These are phyloP conservation scores for Maniola jurtina DNA, from an alignment of 1,140 invertebrate genomes.

Conservation along the genomic window DNA sequence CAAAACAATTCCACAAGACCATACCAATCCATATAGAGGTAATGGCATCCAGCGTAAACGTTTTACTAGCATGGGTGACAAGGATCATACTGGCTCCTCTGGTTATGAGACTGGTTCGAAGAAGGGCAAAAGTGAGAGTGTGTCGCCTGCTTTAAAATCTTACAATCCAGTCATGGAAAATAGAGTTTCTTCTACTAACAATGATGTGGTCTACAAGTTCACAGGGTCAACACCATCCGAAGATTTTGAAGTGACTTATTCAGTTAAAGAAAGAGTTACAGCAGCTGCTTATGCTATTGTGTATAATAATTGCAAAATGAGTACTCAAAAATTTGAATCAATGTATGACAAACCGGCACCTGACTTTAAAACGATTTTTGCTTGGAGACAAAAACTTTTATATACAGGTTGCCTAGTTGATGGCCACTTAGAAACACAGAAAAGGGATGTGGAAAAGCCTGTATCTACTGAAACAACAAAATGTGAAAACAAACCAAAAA, in stretches of 20 bases:
- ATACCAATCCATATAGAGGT: slow-evolving; percentile 44
- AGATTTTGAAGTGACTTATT: slow-evolving; percentile 68
- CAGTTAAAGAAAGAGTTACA: slow-evolving; percentile 66
- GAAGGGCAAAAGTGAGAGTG: slow-evolving; percentile 42
- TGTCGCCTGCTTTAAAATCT: slow-evolving; percentile 39
- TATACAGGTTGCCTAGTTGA: slow-evolving; percentile 72
- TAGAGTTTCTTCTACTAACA: slow-evolving; percentile 69
- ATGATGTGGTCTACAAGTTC: slow-evolving; percentile 68
- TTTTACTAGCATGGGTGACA: slow-evolving; percentile 54
- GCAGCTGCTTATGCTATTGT: slow-evolving; percentile 72
- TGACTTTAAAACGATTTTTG: slow-evolving; percentile 75
- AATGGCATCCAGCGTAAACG: slow-evolving; percentile 54
- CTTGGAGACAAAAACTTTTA: slow-evolving; percentile 68
- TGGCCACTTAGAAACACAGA: slow-evolving; percentile 49
- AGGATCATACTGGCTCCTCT: slow-evolving; percentile 56
- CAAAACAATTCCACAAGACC: slow-evolving; percentile 39
- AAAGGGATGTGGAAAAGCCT: slow-evolving; percentile 25
- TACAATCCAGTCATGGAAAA: slow-evolving; percentile 73
- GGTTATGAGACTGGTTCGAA: slow-evolving; percentile 64
- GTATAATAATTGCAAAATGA: slow-evolving; percentile 71
- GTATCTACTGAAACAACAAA: slow-evolving; percentile 25
- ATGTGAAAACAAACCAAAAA: slow-evolving; percentile 35
- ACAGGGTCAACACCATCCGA: slow-evolving; percentile 55
- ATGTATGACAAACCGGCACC: slow-evolving; percentile 73
- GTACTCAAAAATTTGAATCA: slow-evolving; percentile 67